Evolutionary conservation across 2,113 vertebrate species (phyloP), one percentile per base, ranked within the genome.

Genomic region (Heloderma charlesbogerti): DNA sequence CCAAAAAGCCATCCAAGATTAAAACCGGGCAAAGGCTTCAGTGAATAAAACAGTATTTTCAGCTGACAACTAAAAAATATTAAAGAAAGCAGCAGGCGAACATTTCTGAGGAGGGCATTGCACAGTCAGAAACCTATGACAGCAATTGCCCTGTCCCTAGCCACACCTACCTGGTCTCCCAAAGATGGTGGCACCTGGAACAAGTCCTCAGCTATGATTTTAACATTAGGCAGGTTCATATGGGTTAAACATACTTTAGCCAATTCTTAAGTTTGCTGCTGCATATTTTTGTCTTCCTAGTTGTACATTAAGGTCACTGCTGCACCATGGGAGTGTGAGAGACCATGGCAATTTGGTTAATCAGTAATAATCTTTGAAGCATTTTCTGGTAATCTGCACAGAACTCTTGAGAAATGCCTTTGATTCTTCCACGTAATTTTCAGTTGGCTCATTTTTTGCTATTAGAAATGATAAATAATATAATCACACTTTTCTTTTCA

Each of bases 341-440:
- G 82, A 80, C 85, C 13, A 71, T 4, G 27, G 34, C 74, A 4
- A 40, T 63, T 40, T 66, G 20, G 51, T 90, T 91, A 81, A 81
- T 94, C 75, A 85, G 71, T 66, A 89, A 88, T 31, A 92, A 93
- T 43, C 57, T 91, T 90, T 91, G 92, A 91, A 95, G 54, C 94
- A 95, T 90, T 93, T 95, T 92, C 82, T 90, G 31, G 82, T 87
- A 91, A 29, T 83, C 89, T 27, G 16, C 0, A 0, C 90, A 85
- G 67, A 54, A 27, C 34, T 20, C 51, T 84, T 88, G 75, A 93
- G 89, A 94, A 94, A 92, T 29, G 84, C 31, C 22, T 88, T 51
- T 57, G 75, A 71, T 85, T 94, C 94, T 92, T 85, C 71, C 57
- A 93, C 85, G 87, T 51, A 27, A 71, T 92, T 95, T 91, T 78